phyloP scores from a whole-genome alignment of 1,140 invertebrate species.

The Pentalonia nigronervosa region DNA sequence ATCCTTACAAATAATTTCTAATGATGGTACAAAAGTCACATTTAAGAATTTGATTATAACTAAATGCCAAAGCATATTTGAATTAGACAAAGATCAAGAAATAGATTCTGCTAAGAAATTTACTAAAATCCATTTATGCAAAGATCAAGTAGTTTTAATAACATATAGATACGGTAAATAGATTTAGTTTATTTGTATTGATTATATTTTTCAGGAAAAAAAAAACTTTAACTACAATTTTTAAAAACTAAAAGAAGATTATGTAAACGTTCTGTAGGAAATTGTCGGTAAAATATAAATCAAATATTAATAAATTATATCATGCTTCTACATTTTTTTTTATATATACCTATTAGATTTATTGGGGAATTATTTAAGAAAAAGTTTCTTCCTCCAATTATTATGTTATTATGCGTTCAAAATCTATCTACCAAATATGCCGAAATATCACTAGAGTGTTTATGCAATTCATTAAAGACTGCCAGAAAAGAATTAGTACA shows the following conservation, averaged over 20 bases:
- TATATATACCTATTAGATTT: conserved; percentile 69
- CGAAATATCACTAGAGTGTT: conserved; percentile 91
- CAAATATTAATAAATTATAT: background rate
- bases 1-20: conserved; percentile 68
- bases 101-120: conserved; percentile 68
- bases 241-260: conserved; percentile 80
- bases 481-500: conserved; percentile 88
- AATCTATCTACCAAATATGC: conserved; percentile 78
- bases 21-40: conserved; percentile 61
- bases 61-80: conserved; percentile 88
- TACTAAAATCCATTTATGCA: conserved; percentile 73
- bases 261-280: conserved; percentile 83
- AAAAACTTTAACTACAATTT: conserved; percentile 72
- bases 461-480: conserved; percentile 89
- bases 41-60: conserved; percentile 84
- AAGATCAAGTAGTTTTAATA: conserved; percentile 68
- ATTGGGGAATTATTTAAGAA: conserved; percentile 93
- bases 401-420: conserved; percentile 87
- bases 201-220: conserved; percentile 67
- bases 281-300: conserved; percentile 72
- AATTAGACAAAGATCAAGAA: conserved; percentile 78
- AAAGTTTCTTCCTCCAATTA: conserved; percentile 86
- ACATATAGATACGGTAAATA: background rate
- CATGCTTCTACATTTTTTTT: background rate
- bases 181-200: background rate